phyloP scores from a whole-genome alignment of 2,888 invertebrate species.

The Drosophila neutralis region DNA sequence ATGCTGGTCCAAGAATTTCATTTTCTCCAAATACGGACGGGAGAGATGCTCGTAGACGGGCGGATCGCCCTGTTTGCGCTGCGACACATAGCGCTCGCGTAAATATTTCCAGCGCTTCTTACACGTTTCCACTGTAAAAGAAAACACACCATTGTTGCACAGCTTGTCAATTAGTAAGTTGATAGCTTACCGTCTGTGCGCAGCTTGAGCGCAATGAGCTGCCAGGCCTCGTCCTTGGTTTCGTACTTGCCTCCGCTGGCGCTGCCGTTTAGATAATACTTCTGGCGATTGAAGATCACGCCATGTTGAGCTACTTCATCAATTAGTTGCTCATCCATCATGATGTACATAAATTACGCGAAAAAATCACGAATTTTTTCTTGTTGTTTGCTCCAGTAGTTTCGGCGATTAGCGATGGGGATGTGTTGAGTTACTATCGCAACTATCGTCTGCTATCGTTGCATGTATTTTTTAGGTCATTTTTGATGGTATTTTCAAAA shows the following conservation, averaged over 20 bases:
- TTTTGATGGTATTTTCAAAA: constrained; percentile 5
- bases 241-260: constrained; percentile 81
- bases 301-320: constrained; percentile 84
- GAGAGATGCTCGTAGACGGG: constrained; percentile 85
- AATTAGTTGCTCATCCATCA: constrained; percentile 85
- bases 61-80: constrained; percentile 84
- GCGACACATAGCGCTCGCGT: constrained; percentile 84
- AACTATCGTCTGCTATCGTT: background rate
- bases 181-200: constrained; percentile 82
- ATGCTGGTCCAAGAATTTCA: constrained; percentile 85
- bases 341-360: constrained; percentile 46
- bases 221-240: constrained; percentile 85
- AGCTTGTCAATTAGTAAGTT: constrained; percentile 13
- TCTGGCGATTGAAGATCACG: constrained; percentile 84
- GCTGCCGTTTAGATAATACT: constrained; percentile 83
- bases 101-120: constrained; percentile 85
- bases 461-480: background rate
- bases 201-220: constrained; percentile 82
- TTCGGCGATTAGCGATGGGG: constrained; percentile 39
- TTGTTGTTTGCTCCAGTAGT: constrained; percentile 37
- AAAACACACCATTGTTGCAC: constrained; percentile 14
- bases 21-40: constrained; percentile 84
- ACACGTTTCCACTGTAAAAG: constrained; percentile 82
- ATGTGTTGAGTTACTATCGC: background rate
- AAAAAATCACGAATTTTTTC: constrained; percentile 28